Evolutionary conservation across 2,797 vertebrate species (phyloP), one percentile per base, ranked within the genome.

Genomic region (Danio choprae): DNA sequence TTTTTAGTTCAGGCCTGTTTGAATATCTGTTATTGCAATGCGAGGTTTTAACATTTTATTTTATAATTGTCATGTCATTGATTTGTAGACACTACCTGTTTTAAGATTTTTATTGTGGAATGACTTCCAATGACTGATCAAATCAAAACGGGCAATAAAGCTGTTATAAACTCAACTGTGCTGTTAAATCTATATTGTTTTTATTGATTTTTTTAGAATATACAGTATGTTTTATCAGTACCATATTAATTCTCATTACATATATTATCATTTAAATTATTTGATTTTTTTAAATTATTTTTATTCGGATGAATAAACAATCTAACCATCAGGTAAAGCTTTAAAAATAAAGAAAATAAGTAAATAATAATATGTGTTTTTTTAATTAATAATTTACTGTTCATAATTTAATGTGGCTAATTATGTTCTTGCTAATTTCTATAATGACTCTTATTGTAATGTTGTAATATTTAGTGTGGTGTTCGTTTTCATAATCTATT

Each of bases 111-210:
- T 56, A 20, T 65, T 76, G 64, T 76, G 44, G 29, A 69, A 80
- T 73, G 43, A 76, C 79, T 51, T 51, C 10, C 71, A 16, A 5
- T 64, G 22, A 50, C 44, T 22, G 40, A 60, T 58, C 63, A 43
- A 80, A 79, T 77, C 22, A 50, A 51, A n/a, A 60, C 60, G 16
- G 53, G 79, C 43, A 71, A 74, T 71, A 79, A 48, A 77, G 69
- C 36, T 6, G 12, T 71, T 81, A 67, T 56, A 81, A 81, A 60
- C 0, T 36, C 55, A 70, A 3, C 5, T 59, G 36, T 59, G 22
- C 56, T 79, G 41, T 16, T 5, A 41, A 10, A 41, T 6, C 2
- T 43, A 9, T 15, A 2, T 70, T 50, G 55, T 1, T 41, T 79
- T 20, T 43, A 1, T 51, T 20, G 56, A 56, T n/a, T n/a, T n/a